A percentile compares a stretch with the other conserved stretches of the same genome.
These are phyloP conservation scores for Matsumyia berberina DNA, from an alignment of 2,888 invertebrate species.

Conservation along the genomic window DNA sequence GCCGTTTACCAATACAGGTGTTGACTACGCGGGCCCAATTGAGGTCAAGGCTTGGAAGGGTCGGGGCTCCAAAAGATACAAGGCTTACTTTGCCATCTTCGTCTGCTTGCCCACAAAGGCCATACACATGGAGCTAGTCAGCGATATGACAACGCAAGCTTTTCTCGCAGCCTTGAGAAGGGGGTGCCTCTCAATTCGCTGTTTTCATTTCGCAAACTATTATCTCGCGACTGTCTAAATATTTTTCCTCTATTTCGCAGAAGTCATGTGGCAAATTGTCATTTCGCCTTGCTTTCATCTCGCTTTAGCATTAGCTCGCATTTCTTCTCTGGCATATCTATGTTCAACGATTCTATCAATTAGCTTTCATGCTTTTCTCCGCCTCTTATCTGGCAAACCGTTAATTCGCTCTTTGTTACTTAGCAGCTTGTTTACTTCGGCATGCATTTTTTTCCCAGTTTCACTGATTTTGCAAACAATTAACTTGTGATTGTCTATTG, in stretches of 20 bases:
- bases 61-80: slow-evolving; percentile 61
- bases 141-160: slow-evolving; percentile 69
- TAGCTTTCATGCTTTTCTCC: background rate
- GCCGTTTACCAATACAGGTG: slow-evolving; percentile 61
- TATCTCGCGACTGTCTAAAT: background rate
- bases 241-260: background rate
- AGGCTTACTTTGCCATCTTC: slow-evolving; percentile 77
- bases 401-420: too few species aligned
- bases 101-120: slow-evolving; percentile 77
- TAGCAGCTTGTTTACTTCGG: too few species aligned
- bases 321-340: too few species aligned
- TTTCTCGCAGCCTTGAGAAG: slow-evolving; percentile 76
- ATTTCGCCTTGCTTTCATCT: background rate
- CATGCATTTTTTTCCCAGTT: too few species aligned
- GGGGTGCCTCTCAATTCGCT: background rate
- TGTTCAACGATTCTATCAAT: background rate
- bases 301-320: background rate
- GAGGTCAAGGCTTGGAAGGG: slow-evolving; percentile 40
- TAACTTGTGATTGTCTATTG: too few species aligned
- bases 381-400: too few species aligned
- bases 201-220: background rate
- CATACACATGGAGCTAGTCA: slow-evolving; percentile 77
- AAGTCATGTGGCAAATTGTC: background rate
- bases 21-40: slow-evolving; percentile 72
- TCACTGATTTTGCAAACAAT: too few species aligned